Base-by-base conservation (phyloP, 2,888 invertebrate genomes). In the Acrocera orbiculus region DNA sequence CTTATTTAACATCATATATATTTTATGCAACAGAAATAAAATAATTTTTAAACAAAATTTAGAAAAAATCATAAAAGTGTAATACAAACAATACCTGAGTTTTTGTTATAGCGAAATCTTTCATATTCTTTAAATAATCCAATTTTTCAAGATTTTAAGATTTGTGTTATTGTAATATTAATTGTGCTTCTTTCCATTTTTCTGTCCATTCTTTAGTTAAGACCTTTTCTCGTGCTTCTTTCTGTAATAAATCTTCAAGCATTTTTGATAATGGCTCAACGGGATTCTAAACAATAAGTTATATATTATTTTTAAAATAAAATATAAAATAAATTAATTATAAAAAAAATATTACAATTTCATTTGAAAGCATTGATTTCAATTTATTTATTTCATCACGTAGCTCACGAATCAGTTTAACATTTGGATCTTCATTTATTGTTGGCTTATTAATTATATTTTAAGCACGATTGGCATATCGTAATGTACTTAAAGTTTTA, bases 171-270 rank as follows among this genome's bases (percentile, higher is more conserved):
- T 85, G 76, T 22, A 86, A 61, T 45, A 87, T 87, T 46, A 78
- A 77, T 52, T 87, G 86, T 1, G 87, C 85, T 51, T 83, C 83
- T 31, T 82, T 69, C 90, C 90, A 90, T 54, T 89, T 89, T 53
- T 87, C 85, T 9, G 83, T 77, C 89, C 89, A 90, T 51, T 85
- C 82, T 59, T 87, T 86, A 0, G 87, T 89, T 38, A 90, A 66
- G 36, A 75, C 81, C 57, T 77, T 86, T 62, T 86, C 86, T 52
- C 85, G 80, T 0, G 86, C 87, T 57, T 90, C 87, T 52, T 86
- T 90, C 51, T 85, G 77, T 46, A 86, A 83, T 4, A 90, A 69
- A 44, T 82, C 80, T 22, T 83, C 86, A 34, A 89, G 61, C 41
- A 86, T 75, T 35, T 65, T 71, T 15, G 70, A 65, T 14, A 69